These are phyloP conservation scores for Sipha maydis DNA, from an alignment of 2,888 invertebrate species.

Conservation along the genomic window DNA sequence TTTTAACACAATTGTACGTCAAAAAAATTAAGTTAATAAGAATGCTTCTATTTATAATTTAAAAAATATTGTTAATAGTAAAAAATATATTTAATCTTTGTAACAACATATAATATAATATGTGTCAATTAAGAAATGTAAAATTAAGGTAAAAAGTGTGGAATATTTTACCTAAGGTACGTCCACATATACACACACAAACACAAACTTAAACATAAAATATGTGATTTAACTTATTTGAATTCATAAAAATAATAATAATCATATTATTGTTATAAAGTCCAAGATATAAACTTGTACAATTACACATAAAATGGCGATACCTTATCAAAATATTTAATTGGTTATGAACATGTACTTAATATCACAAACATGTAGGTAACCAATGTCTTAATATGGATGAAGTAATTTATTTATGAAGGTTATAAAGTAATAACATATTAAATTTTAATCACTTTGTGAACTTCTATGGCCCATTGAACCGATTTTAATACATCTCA, in stretches of 20 bases:
- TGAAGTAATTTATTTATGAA: not conserved
- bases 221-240: not conserved
- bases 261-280: not conserved
- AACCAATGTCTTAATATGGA: not conserved
- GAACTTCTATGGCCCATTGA: not conserved
- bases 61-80: not conserved
- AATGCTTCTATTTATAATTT: not conserved
- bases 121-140: not conserved
- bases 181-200: not conserved
- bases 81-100: not conserved
- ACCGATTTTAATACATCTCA: not conserved
- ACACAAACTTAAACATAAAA: not conserved
- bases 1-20: not conserved
- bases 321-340: constrained; percentile 13
- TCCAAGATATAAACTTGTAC: constrained; percentile 16
- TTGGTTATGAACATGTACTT: constrained; percentile 22
- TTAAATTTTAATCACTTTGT: not conserved
- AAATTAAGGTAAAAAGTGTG: not conserved
- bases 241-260: constrained; percentile 20
- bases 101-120: not conserved
- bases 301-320: constrained; percentile 11
- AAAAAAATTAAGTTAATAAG: no score
- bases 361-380: constrained; percentile 43
- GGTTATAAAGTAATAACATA: not conserved
- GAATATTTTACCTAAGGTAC: no score